phyloP scores from a whole-genome alignment of 2,888 invertebrate species.

The Griposia aprilina region DNA sequence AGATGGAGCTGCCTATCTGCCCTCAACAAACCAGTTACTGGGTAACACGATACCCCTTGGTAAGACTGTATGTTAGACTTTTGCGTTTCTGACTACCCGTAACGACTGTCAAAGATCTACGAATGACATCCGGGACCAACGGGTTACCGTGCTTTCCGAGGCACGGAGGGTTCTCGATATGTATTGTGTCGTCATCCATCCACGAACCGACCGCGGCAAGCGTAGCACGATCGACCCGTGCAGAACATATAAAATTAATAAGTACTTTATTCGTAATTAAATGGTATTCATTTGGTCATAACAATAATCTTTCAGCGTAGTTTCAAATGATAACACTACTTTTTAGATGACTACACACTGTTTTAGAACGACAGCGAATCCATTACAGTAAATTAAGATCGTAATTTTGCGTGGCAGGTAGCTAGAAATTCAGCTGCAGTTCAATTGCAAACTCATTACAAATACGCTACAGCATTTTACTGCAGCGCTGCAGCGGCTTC shows the following conservation, averaged over 20 bases:
- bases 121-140: background rate
- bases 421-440: conserved; percentile 29
- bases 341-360: conserved; percentile 3
- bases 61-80: background rate
- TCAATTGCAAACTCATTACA: conserved; percentile 47
- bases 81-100: background rate
- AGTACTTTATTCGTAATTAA: background rate
- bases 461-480: conserved; percentile 31
- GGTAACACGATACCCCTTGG: background rate
- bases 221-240: background rate
- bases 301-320: background rate
- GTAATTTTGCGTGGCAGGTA: conserved; percentile 39
- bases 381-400: conserved; percentile 16
- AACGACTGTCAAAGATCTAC: background rate
- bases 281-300: background rate
- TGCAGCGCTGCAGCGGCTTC: conserved; percentile 39
- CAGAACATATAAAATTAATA: too few species aligned
- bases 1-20: background rate
- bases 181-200: background rate
- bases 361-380: conserved; percentile 26
- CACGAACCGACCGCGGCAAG: background rate
- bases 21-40: background rate
- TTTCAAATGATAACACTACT: background rate
- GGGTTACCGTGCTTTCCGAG: background rate
- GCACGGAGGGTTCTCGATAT: background rate